phyloP scores from a whole-genome alignment of 2,797 vertebrate species.

The Chaunax sp. region DNA sequence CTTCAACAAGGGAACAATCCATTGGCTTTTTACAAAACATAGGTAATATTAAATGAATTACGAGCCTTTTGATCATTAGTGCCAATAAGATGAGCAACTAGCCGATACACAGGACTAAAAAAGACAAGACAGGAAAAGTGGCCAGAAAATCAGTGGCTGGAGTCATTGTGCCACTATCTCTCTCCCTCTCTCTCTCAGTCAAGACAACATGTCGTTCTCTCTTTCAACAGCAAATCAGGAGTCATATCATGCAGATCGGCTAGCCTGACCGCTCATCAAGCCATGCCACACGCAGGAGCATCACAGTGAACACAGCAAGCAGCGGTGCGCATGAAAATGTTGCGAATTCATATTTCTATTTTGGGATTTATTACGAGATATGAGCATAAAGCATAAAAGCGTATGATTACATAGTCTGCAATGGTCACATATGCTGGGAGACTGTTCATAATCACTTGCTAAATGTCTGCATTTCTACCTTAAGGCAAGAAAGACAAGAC shows the following conservation, averaged over 20 bases:
- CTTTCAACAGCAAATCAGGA: conserved; percentile 46
- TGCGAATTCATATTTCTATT: not conserved
- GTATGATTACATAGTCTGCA: not conserved
- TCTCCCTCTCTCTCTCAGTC: conserved; percentile 45
- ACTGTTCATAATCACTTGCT: not conserved
- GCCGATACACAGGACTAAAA: conserved; percentile 9
- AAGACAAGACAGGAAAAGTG: conserved; percentile 32
- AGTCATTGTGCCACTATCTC: conserved; percentile 25
- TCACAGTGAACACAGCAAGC: conserved; percentile 69
- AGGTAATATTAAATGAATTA: not conserved
- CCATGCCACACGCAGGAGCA: conserved; percentile 73
- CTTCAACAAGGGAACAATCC: not conserved
- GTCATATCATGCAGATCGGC: conserved; percentile 68
- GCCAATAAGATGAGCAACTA: not conserved
- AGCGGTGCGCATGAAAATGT: conserved; percentile 62
- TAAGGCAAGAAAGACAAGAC: not conserved
- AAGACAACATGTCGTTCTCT: conserved; percentile 46
- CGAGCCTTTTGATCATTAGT: too few species aligned
- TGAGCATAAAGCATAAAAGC: not conserved
- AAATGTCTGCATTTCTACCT: not conserved
- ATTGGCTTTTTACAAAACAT: not conserved
- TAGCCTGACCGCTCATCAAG: conserved; percentile 63
- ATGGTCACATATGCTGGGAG: not conserved
- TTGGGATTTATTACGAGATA: not conserved
- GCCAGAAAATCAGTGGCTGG: conserved; percentile 10